A percentile compares a stretch with the other conserved stretches of the same genome.
phyloP scores from a whole-genome alignment of 2,113 vertebrate species.

The Notechis scutatus region DNA sequence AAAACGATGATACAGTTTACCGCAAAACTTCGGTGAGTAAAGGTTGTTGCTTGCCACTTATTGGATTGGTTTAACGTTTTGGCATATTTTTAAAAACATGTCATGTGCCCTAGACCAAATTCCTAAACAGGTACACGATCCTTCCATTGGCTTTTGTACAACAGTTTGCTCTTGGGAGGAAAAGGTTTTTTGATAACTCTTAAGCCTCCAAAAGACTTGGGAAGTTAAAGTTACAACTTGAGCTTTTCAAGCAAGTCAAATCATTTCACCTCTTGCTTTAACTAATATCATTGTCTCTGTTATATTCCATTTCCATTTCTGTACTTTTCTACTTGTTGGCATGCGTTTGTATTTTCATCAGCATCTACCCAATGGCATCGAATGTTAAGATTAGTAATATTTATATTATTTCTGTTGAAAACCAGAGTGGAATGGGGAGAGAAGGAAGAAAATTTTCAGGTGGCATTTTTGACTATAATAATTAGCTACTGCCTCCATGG shows the following conservation, averaged over 20 bases:
- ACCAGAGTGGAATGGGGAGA: background rate
- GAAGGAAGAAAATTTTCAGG: background rate
- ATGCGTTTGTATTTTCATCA: background rate
- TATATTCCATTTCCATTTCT: background rate
- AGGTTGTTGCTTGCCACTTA: background rate
- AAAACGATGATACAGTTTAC: conserved; percentile 96
- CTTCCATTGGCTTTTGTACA: background rate
- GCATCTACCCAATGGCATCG: background rate
- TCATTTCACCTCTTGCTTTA: background rate
- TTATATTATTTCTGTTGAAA: background rate
- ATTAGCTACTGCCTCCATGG: background rate
- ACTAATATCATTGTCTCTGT: background rate
- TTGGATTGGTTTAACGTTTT: background rate
- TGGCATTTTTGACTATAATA: background rate
- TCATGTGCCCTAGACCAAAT: background rate
- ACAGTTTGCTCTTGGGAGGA: background rate
- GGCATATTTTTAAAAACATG: background rate
- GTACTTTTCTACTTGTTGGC: background rate
- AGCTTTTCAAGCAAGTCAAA: background rate
- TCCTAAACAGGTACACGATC: no score
- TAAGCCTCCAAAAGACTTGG: background rate
- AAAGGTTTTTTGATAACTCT: background rate
- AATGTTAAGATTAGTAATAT: background rate
- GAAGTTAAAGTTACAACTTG: background rate
- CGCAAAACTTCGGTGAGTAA: conserved; percentile 90